Evolutionary conservation across 2,888 invertebrate genomes (phyloP).

Genomic region (Encarsia formosa): DNA sequence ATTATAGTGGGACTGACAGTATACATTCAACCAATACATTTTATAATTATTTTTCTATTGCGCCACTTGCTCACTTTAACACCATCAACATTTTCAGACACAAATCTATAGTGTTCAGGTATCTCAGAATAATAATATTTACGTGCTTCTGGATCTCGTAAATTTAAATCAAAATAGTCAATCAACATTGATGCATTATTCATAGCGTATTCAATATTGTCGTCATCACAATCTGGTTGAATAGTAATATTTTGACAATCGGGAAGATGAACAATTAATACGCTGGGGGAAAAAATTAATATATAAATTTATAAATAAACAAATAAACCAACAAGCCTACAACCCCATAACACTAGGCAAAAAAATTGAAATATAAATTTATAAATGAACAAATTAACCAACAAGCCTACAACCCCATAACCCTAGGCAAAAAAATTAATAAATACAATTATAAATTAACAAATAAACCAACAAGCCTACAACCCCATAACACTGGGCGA

Average conservation of each 20-base stretch:
- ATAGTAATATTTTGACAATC: conserved; percentile 3
- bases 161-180: conserved; percentile 22
- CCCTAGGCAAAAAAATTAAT: no score
- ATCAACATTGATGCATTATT: conserved; percentile 12
- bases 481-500: no score
- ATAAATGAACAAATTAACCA: no score
- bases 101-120: conserved; percentile 16
- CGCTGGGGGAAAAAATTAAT: no score
- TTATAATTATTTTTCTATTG: neutral
- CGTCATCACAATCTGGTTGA: neutral
- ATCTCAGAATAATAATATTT: conserved; percentile 19
- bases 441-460: no score
- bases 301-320: no score
- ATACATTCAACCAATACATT: conserved; percentile 1
- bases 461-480: no score
- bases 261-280: conserved; percentile 20
- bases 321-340: no score
- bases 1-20: conserved; percentile 3
- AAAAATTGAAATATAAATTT: no score
- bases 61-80: neutral
- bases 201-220: conserved; percentile 4
- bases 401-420: no score
- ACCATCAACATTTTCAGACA: neutral
- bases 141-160: conserved; percentile 10
- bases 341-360: no score